Percentiles rank a stretch among this genome's conserved stretches.
Evolutionary conservation across 2,113 vertebrate species (phyloP).

Genomic region (Pimephales promelas): DNA sequence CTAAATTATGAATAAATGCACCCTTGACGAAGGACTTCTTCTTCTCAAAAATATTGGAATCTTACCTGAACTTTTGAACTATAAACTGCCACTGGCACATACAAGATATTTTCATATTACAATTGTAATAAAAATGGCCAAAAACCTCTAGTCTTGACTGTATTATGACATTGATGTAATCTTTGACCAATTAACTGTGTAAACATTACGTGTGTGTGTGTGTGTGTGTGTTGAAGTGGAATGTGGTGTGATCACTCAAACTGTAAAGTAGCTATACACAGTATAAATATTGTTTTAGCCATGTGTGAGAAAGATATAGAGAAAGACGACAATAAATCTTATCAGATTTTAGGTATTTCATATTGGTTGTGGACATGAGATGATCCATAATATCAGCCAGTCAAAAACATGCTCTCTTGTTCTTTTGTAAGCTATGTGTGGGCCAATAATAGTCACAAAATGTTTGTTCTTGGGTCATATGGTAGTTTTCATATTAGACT

Average conservation of each 20-base stretch:
- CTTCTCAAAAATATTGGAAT: too few species aligned
- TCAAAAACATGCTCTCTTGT: neutral
- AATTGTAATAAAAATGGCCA: neutral
- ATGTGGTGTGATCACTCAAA: conserved; percentile 4
- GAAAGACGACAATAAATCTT: neutral
- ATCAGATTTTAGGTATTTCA: neutral
- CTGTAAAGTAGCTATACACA: neutral
- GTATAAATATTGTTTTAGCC: neutral
- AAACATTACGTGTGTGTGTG: neutral
- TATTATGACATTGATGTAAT: neutral
- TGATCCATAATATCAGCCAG: conserved; percentile 7
- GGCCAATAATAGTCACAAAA: neutral
- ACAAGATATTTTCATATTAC: too few species aligned
- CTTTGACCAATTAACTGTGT: neutral
- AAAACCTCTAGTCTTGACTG: neutral
- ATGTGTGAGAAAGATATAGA: neutral
- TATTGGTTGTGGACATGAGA: conserved; percentile 10
- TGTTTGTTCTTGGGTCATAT: neutral
- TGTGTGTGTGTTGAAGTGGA: conserved; percentile 4
- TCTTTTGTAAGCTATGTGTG: neutral
- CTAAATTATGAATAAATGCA: too few species aligned
- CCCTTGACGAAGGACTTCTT: too few species aligned
- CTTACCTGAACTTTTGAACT: too few species aligned
- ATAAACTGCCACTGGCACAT: neutral
- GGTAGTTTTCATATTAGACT: neutral